Base-by-base conservation (phyloP, 1,140 invertebrate genomes). In the Cheumatopsyche charites region DNA sequence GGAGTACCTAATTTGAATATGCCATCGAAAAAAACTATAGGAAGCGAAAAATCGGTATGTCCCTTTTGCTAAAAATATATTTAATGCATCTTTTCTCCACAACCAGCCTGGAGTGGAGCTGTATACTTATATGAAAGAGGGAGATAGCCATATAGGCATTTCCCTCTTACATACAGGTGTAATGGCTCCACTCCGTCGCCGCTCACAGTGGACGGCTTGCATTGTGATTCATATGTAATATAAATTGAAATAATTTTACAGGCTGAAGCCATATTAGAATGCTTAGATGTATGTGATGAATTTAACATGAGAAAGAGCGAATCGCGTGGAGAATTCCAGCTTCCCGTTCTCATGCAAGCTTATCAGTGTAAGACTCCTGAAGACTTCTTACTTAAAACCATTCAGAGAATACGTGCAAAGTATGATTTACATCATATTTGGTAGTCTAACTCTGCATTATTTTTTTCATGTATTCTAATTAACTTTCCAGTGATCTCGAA, bases 241-340 rank as follows among this genome's bases (percentile, higher is more conserved):
- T n/a, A n/a, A n/a, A n/a, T n/a, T n/a, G n/a, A n/a, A 45, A 45
- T 61, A 23, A 52, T 47, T 73, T 80, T 82, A 76, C 73, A 95
- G 92, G 93, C 94, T 62, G 96, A 98, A 80, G 88, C 90, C 43
- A 88, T 98, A 58, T 84, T 97, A 71, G 96, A 97, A 83, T 95
- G 94, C 78, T 80, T 98, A 42, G 90, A 94, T 63, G 82, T 95
- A 29, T 91, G 89, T n/a, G 86, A 89, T 77, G 87, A 90, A 77
- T 93, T 89, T 75, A 82, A 86, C 74, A 79, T 85, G 74, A 82
- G 87, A 77, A 77, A 88, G 71, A 77, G 78, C 0, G 84, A 86
- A 70, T 80, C 80, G 11, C 79, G 82, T 13, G 85, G 84, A 13
- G 81, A 82, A 36, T 80, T 82, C n/a, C 79, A 79, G 52, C 80